Evolutionary conservation across 2,797 vertebrate species (phyloP), one percentile per base, ranked within the genome.

Genomic region (Nyctalus aviator): DNA sequence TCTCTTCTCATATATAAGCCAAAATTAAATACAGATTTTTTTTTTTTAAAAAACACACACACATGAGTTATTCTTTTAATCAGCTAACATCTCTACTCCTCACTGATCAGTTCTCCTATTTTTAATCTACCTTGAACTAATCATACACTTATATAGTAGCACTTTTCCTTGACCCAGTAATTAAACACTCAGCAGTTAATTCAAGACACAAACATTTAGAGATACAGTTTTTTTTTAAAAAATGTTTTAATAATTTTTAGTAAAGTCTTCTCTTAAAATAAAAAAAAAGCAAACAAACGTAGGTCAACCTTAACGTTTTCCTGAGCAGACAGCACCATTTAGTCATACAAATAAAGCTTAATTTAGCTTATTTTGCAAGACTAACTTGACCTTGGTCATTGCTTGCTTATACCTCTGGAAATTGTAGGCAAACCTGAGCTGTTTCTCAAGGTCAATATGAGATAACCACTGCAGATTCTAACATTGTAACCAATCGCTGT

Each of bases 1-100:
- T 97, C 97, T 97, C 76, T 78, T 93, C 84, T 97, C 92, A 91
- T 93, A 94, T 94, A 88, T 88, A 89, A 96, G 97, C 96, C 97
- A 98, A 96, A 94, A 85, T 95, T 95, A 94, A 97, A 91, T 96
- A 94, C 96, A 96, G 94, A 96, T 41, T 41, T 41, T 44, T 44
- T 44, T 44, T 44, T 96, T 98, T 14, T 3, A 14, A 30, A 30
- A 27, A 30, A 6, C 55, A 55, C 20, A 57, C 59, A 30, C 27
- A 62, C 59, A 85, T 90, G 50, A 53, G 84, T 94, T 97, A 85
- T 96, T 97, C 69, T 97, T 97, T 97, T 94, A 96, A 93, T 75
- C 93, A 93, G 89, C 57, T 93, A 94, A n/a, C 90, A 92, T 95
- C 71, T 90, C 83, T 97, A 95, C 87, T 88, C 88, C 84, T 91